Evolutionary conservation across 2,113 vertebrate genomes (phyloP).

Genomic region (Pithys albifrons): DNA sequence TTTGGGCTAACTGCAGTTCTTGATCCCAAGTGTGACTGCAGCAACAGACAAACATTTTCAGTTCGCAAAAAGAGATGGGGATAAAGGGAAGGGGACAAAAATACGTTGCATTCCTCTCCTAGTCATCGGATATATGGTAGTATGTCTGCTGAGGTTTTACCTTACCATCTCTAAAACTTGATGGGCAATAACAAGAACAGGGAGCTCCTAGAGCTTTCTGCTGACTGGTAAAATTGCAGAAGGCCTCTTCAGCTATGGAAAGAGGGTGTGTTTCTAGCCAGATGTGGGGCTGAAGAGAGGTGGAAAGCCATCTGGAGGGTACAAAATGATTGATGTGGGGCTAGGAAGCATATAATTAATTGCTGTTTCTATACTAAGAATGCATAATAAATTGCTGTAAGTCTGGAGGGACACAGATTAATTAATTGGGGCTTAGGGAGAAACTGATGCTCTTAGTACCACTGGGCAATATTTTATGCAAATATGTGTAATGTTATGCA

Average conservation of each 20-base stretch:
- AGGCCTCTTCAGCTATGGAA: neutral
- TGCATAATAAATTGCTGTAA: conserved; percentile 41
- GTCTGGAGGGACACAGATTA: conserved; percentile 57
- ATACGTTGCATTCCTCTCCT: neutral
- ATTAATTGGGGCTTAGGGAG: conserved; percentile 65
- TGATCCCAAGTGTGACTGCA: neutral
- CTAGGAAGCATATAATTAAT: conserved; percentile 43
- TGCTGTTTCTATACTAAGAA: conserved; percentile 35
- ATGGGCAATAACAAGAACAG: neutral
- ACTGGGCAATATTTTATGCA: conserved; percentile 65
- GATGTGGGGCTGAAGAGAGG: neutral
- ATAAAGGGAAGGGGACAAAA: neutral
- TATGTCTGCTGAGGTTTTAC: neutral
- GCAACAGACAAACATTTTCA: neutral
- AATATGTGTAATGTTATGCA: conserved; percentile 64
- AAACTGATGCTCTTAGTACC: conserved; percentile 28
- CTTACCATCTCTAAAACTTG: neutral
- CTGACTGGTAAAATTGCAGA: neutral
- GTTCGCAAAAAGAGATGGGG: neutral
- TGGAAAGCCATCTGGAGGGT: neutral
- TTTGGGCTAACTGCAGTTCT: neutral
- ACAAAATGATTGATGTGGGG: conserved; percentile 42
- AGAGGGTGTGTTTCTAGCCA: neutral
- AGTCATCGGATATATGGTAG: neutral
- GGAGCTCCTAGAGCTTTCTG: neutral